These are phyloP conservation scores for Probaryconus sp. DNA, from an alignment of 1,140 invertebrate genomes.

Conservation along the genomic window DNA sequence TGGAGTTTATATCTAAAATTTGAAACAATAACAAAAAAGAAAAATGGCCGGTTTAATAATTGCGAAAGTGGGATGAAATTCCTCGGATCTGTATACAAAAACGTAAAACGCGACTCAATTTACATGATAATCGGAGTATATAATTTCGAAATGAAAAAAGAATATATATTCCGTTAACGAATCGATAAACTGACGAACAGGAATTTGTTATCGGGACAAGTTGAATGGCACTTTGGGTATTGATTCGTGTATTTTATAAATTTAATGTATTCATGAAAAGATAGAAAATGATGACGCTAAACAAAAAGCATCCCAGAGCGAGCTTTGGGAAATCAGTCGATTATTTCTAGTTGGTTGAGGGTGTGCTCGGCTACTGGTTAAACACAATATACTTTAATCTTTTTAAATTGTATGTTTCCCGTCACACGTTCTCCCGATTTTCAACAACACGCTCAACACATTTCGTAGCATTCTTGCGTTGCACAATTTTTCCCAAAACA, in stretches of 20 bases:
- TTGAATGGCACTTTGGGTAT: constrained; percentile 36
- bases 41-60: too few species aligned
- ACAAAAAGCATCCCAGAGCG: constrained; percentile 33
- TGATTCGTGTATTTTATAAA: constrained; percentile 36
- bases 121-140: constrained; percentile 24
- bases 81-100: too few species aligned
- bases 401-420: constrained; percentile 57
- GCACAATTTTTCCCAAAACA: constrained; percentile 42
- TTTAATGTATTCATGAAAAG: constrained; percentile 52
- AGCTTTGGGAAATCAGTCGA: constrained; percentile 53
- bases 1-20: too few species aligned
- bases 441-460: constrained; percentile 21
- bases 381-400: constrained; percentile 61
- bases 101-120: neutral
- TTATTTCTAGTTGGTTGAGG: constrained; percentile 59
- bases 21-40: too few species aligned
- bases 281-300: constrained; percentile 35
- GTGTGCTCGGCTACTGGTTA: constrained; percentile 37
- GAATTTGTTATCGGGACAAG: constrained; percentile 32
- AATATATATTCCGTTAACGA: constrained; percentile 12
- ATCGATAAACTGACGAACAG: constrained; percentile 27
- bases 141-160: constrained; percentile 17
- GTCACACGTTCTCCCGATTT: constrained; percentile 30
- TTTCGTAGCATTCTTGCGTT: constrained; percentile 33
- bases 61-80: too few species aligned